These are phyloP conservation scores for Hyperoplus immaculatus DNA, from an alignment of 2,797 vertebrate genomes.

Conservation along the genomic window DNA sequence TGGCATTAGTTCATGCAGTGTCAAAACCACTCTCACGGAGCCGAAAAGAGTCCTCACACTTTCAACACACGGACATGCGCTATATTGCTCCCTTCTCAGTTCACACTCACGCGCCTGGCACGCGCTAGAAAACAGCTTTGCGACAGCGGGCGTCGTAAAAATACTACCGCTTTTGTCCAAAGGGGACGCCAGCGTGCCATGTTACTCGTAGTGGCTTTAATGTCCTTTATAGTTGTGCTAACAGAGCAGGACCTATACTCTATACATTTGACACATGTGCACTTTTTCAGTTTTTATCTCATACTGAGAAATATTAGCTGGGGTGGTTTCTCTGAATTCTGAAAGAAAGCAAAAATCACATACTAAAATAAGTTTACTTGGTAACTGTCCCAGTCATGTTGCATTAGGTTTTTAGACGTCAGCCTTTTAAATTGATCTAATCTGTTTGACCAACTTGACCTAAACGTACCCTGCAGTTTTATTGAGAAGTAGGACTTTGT, in stretches of 20 bases:
- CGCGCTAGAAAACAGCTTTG: too few species aligned
- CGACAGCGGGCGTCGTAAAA: too few species aligned
- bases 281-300: not conserved
- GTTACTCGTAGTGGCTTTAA: too few species aligned
- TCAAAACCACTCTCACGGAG: too few species aligned
- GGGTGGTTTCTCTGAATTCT: conserved; percentile 49
- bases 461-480: not conserved
- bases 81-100: too few species aligned
- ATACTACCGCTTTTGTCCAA: too few species aligned
- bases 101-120: too few species aligned
- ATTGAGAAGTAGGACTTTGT: conserved; percentile 45
- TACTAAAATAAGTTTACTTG: too few species aligned
- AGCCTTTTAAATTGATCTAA: conserved; percentile 1
- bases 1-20: too few species aligned
- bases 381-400: conserved; percentile 24
- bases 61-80: too few species aligned
- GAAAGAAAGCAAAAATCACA: not conserved
- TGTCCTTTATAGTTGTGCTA: not conserved
- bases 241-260: not conserved
- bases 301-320: conserved; percentile 54
- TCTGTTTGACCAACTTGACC: conserved; percentile 25
- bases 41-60: too few species aligned
- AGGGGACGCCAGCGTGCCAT: too few species aligned
- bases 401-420: not conserved
- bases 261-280: not conserved